phyloP scores from a whole-genome alignment of 2,113 vertebrate genomes.

The Microtus oregoni region DNA sequence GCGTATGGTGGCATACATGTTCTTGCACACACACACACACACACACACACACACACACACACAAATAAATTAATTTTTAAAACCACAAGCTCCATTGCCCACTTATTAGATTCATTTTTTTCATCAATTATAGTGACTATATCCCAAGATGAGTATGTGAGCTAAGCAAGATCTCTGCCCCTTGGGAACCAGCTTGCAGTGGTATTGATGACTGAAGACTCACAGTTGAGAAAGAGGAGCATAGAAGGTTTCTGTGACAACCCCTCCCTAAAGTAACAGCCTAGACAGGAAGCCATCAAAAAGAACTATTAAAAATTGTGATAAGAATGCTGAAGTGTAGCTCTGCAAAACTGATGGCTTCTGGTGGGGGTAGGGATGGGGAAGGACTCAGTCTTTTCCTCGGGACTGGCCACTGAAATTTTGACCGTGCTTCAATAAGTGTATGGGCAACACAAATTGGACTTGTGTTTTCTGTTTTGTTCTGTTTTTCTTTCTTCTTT shows the following conservation, averaged over 20 bases:
- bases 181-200: background rate
- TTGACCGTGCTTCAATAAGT: background rate
- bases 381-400: background rate
- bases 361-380: background rate
- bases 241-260: background rate
- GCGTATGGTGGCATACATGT: background rate
- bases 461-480: background rate
- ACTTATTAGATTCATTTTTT: background rate
- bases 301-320: background rate
- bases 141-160: background rate
- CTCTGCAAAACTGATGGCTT: background rate
- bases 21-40: background rate
- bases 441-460: background rate
- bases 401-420: background rate
- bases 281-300: background rate
- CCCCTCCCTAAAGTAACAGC: background rate
- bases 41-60: background rate
- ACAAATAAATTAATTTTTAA: background rate
- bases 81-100: background rate
- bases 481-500: background rate
- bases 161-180: background rate
- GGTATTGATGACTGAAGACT: background rate
- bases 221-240: background rate
- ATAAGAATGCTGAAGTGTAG: background rate
- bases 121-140: background rate